A percentile compares a stretch with the other conserved stretches of the same genome.
phyloP scores from a whole-genome alignment of 2,888 invertebrate species.

The Unio delphinus region DNA sequence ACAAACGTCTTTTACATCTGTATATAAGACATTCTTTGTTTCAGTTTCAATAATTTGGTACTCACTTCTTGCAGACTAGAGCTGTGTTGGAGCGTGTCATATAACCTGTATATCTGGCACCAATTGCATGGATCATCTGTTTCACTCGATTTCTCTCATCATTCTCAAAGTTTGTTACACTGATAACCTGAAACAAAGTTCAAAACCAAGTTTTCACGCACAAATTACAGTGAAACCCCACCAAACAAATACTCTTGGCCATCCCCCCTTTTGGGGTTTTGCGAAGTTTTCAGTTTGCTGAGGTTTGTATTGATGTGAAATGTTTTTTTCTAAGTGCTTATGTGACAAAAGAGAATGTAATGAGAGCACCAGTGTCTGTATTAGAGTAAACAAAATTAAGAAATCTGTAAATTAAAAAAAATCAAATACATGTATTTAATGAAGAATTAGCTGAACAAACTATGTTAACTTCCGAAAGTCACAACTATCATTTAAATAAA shows the following conservation, averaged over 20 bases:
- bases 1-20: no score
- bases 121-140: constrained; percentile 87
- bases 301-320: no score
- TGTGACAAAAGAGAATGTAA: no score
- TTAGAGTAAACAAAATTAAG: no score
- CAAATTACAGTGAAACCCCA: background rate
- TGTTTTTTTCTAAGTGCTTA: no score
- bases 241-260: background rate
- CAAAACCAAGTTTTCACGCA: background rate
- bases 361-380: no score
- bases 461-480: no score
- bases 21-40: no score
- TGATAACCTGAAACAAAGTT: constrained; percentile 77
- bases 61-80: constrained; percentile 73
- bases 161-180: constrained; percentile 90
- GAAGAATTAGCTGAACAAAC: no score
- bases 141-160: constrained; percentile 87
- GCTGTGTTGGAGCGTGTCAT: constrained; percentile 74
- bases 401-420: no score
- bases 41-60: background rate
- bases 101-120: constrained; percentile 83
- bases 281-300: background rate
- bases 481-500: no score
- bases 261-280: background rate
- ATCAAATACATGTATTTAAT: no score